Conservation (phyloP, 2,113 vertebrate genomes). For the Ammodytes marinus region DNA sequence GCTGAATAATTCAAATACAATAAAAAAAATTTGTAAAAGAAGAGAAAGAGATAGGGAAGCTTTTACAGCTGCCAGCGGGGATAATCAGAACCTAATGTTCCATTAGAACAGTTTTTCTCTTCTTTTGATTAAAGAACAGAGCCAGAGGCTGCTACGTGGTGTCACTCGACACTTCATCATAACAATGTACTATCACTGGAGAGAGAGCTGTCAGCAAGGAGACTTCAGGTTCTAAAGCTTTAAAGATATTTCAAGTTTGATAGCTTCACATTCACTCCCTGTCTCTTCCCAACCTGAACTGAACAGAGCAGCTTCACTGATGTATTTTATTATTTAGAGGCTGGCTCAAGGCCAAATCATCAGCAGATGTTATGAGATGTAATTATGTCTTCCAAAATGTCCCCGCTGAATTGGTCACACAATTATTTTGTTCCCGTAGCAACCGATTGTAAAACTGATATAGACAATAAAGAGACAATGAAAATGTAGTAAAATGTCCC, state of each 20-base stretch:
- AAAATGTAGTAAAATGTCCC: constrained; percentile 9
- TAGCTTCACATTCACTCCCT: background rate
- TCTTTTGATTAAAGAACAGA: background rate
- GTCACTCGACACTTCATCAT: background rate
- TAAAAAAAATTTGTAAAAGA: background rate
- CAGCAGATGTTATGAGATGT: background rate
- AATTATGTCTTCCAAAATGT: constrained; percentile 2
- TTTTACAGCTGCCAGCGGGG: background rate
- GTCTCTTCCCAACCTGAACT: background rate
- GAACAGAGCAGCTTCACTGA: background rate
- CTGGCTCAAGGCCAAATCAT: constrained; percentile 18
- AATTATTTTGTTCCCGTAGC: background rate
- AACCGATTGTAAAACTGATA: background rate
- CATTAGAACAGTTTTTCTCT: background rate
- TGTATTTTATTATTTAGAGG: background rate
- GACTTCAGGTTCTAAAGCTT: background rate
- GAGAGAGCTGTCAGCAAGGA: background rate
- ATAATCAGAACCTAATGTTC: background rate
- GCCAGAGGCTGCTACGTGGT: background rate
- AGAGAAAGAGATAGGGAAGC: background rate
- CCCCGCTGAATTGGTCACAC: background rate
- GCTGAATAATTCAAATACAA: background rate
- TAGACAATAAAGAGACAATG: background rate
- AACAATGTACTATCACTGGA: background rate
- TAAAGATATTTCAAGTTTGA: background rate